Base-by-base conservation (phyloP, 2,113 vertebrate genomes). In the Dipodomys stephensi region DNA sequence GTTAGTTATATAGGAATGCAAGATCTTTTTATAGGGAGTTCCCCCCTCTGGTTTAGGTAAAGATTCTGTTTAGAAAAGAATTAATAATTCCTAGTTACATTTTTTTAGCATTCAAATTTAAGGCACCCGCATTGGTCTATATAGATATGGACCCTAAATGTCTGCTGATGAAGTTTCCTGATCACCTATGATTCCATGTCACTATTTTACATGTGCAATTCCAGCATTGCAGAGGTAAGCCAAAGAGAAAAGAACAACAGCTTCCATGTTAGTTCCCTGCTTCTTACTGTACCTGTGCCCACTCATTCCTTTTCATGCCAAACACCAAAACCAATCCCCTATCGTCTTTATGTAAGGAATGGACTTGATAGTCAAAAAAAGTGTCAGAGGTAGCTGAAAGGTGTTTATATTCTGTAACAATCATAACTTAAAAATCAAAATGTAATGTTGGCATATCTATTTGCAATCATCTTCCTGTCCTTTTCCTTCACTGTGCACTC, bases 221-320 rank as follows among this genome's bases (percentile, higher is more conserved):
- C 18, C 27, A 74, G 78, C 35, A 53, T 22, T 80, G 83, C 18
- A 67, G 32, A 90, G 32, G 86, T 28, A 90, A 77, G 46, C 60
- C 62, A 90, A 72, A 72, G 0, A 92, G 60, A 69, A 57, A 49
- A 65, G 18, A 83, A 89, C 91, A 35, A 10, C n/a, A 84, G 7
- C 35, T 46, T 86, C 44, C 11, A 69, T 69, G 76, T 16, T 60
- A 65, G 10, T 13, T 74, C 27, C 25, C 74, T n/a, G 67, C 22
- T 27, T 19, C 27, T 71, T 19, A 18, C 10, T 2, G 7, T 11
- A 1, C 28, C 32, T 0, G 7, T 5, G 32, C 0, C 15, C 6
- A 3, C 19, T 27, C 22, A 12, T 27, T 65, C 28, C 20, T 7
- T 53, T 18, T 87, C 12, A 83, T 69, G 25, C 6, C 74, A 73